Conservation (phyloP, 2,113 vertebrate species). For the Podarcis cretensis region DNA sequence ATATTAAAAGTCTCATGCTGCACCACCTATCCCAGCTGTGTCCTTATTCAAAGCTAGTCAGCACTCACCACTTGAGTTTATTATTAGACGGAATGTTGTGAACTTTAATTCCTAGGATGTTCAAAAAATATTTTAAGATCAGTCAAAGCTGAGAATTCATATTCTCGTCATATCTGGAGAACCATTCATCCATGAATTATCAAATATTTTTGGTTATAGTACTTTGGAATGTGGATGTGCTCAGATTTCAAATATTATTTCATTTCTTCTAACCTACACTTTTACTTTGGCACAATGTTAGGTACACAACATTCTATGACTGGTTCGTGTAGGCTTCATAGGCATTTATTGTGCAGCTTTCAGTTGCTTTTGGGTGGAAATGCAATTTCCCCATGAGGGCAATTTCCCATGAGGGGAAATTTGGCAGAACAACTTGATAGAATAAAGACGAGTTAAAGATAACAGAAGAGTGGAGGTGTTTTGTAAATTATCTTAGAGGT, state of each 20-base stretch:
- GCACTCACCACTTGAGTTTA: neutral
- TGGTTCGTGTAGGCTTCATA: neutral
- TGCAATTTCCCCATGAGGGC: neutral
- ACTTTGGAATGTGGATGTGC: neutral
- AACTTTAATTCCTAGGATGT: neutral
- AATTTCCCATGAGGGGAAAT: no score
- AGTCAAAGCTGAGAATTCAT: neutral
- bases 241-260: neutral
- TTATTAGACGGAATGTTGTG: neutral
- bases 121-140: neutral
- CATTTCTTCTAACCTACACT: neutral
- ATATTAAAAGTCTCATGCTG: no score
- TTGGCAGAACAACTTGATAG: no score
- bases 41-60: no score
- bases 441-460: no score
- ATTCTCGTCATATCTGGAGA: neutral
- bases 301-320: neutral
- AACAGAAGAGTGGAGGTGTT: neutral
- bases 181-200: neutral
- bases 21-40: no score
- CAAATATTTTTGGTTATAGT: neutral
- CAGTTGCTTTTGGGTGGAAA: neutral
- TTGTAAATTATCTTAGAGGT: no score
- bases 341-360: neutral
- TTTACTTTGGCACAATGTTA: neutral